Base-by-base conservation (phyloP, 2,113 vertebrate species). In the Eretmochelys imbricata region DNA sequence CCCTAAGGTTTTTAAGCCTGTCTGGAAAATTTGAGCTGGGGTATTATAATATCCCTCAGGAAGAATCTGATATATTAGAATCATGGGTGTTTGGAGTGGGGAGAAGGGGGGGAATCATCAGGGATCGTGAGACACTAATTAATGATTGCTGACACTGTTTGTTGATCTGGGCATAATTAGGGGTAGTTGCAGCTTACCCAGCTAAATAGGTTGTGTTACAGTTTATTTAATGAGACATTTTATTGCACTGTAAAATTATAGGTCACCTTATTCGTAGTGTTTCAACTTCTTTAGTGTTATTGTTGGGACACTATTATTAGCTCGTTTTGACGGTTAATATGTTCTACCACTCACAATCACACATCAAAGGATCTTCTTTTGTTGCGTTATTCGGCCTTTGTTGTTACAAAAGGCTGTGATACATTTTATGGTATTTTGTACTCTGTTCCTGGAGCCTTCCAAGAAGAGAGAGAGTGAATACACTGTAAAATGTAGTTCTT, bases 401-500 rank as follows among this genome's bases (percentile, higher is more conserved):
- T 88, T 87, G 42, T 84, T 91, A 27, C 82, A 1, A 57, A 91
- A 80, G 12, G n/a, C 42, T 82, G 93, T 89, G 78, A 92, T 59
- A 88, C 65, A 54, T 75, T 94, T 95, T 94, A 72, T 95, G 48
- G 19, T 59, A 79, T 93, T 98, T 91, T 95, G 51, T 94, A 54
- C 87, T 91, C 75, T 82, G 50, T 87, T 29, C 25, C 57, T 90
- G 84, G 35, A 93, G 65, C 48, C 86, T 89, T 88, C 76, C 16
- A 75, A 81, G 91, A 97, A 59, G 91, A 57, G 89, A 92, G 95
- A 87, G 10, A 95, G 85, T 95, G 79, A 97, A 93, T 5, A 93
- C 91, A 48, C 85, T 93, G 81, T 90, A 96, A 97, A 97, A 93
- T 72, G 59, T 87, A 94, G 80, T 85, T 88, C 79, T 84, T 96